Evolutionary conservation across 2,113 vertebrate genomes (phyloP), one percentile per base, ranked within the genome.

Genomic region (Salvelinus fontinalis): DNA sequence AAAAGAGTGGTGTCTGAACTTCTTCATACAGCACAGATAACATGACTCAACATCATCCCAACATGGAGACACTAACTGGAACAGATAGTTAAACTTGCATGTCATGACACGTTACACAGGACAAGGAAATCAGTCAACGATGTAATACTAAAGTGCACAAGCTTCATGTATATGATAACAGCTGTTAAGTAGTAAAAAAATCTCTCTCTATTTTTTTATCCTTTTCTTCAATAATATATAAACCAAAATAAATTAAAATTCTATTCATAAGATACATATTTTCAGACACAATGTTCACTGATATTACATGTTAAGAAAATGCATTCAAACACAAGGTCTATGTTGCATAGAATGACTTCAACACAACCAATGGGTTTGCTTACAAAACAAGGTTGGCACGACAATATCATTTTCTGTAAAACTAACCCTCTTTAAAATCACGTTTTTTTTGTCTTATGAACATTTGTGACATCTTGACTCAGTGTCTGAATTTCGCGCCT

Each of bases 331-430:
- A 90, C 91, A 93, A 54, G 16, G 51, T 94, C 85, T 90, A 92
- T 95, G 94, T 98, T 99, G 97, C 97, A 99, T 99, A 98, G 97
- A 97, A 93, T 94, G 93, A 95, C 94, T 94, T 92, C 90, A 94
- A 95, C 90, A 92, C 86, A 95, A 94, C 83, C 81, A 88, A 95
- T 91, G 91, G 89, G 91, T 94, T 91, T 93, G 88, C 86, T 90
- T 82, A 79, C 89, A 87, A 91, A 89, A 83, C 81, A 84, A 90
- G 85, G 90, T 94, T 95, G 96, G 96, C 95, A 96, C 95, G 83
- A 89, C 80, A 90, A 92, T 90, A 87, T 80, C 87, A 83, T 85
- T 88, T 78, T 81, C 57, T 74, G 39, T 85, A 57, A 77, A 81
- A 81, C 80, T 84, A 82, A 77, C 79, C 48, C n/a, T 62, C 6